Percentiles rank a stretch among this genome's conserved stretches.
Conservation (phyloP, 2,113 vertebrate species). For the Coreoperca whiteheadi region DNA sequence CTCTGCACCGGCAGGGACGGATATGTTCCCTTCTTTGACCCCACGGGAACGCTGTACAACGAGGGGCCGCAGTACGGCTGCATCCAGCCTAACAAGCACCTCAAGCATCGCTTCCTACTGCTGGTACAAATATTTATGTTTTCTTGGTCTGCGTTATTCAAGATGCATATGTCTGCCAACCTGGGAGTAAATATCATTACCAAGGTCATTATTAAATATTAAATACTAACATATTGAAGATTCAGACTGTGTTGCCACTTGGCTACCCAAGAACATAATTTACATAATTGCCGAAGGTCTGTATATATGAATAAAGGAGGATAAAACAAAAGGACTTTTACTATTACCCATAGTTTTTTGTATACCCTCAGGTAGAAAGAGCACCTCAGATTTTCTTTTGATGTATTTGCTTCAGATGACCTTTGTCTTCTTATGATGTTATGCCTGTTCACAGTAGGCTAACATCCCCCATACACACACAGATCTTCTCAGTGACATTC, state of each 20-base stretch:
- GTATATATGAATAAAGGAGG: not conserved
- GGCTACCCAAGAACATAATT: not conserved
- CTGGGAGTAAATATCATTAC: not conserved
- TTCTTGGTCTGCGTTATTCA: not conserved
- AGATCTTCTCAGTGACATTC: too few species aligned
- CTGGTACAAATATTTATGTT: slow-evolving; percentile 83
- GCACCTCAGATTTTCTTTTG: not conserved
- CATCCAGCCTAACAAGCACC: slow-evolving; percentile 95
- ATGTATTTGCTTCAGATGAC: not conserved
- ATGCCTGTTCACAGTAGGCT: not conserved
- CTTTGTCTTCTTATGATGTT: not conserved
- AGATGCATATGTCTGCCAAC: not conserved
- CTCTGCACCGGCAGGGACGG: slow-evolving; percentile 96
- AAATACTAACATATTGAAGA: not conserved
- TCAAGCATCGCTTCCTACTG: slow-evolving; percentile 96
- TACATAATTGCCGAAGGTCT: not conserved
- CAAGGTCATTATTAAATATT: not conserved
- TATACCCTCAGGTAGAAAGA: not conserved
- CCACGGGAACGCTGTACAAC: slow-evolving; percentile 95
- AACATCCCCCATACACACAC: not conserved
- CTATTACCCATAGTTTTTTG: too few species aligned
- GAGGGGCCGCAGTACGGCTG: slow-evolving; percentile 98
- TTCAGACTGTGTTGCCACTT: not conserved
- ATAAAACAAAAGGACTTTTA: not conserved
- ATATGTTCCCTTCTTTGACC: slow-evolving; percentile 97